A percentile compares a stretch with the other conserved stretches of the same genome.
phyloP scores from a whole-genome alignment of 2,113 vertebrate species.

The Paramormyrops kingsleyae region DNA sequence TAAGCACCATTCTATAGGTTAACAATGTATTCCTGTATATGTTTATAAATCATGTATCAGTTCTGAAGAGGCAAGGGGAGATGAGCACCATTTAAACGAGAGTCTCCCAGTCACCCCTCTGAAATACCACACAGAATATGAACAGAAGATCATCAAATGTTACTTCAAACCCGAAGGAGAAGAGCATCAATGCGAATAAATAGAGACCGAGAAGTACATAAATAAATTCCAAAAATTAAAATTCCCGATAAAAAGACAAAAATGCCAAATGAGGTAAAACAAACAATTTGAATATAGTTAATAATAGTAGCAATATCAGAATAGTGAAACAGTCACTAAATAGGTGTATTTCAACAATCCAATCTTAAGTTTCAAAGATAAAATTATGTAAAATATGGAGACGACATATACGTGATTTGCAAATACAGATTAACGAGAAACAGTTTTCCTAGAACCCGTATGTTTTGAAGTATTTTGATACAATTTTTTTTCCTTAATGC shows the following conservation, averaged over 20 bases:
- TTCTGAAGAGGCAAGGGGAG: constrained; percentile 41
- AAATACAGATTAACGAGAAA: constrained; percentile 54
- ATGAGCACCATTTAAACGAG: constrained; percentile 62
- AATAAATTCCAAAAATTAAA: constrained; percentile 14
- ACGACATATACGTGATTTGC: constrained; percentile 47
- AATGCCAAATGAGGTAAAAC: constrained; percentile 9
- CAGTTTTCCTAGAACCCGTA: constrained; percentile 63
- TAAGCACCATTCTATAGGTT: constrained; percentile 62
- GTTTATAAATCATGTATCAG: constrained; percentile 38
- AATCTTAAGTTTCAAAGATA: constrained; percentile 30
- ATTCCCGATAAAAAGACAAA: neutral
- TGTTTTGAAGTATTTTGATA: constrained; percentile 43
- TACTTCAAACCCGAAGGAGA: constrained; percentile 43
- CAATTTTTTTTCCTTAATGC: constrained; percentile 30
- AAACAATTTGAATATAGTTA: neutral
- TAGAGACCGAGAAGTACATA: constrained; percentile 36
- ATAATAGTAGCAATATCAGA: constrained; percentile 53
- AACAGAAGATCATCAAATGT: neutral
- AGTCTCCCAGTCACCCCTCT: constrained; percentile 47
- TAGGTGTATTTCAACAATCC: constrained; percentile 39
- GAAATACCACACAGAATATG: constrained; percentile 41
- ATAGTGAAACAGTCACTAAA: constrained; percentile 35
- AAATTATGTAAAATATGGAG: constrained; percentile 22
- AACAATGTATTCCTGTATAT: constrained; percentile 42
- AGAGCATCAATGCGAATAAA: constrained; percentile 67